phyloP scores from a whole-genome alignment of 2,113 vertebrate species.

The Microcebus griseorufus region DNA sequence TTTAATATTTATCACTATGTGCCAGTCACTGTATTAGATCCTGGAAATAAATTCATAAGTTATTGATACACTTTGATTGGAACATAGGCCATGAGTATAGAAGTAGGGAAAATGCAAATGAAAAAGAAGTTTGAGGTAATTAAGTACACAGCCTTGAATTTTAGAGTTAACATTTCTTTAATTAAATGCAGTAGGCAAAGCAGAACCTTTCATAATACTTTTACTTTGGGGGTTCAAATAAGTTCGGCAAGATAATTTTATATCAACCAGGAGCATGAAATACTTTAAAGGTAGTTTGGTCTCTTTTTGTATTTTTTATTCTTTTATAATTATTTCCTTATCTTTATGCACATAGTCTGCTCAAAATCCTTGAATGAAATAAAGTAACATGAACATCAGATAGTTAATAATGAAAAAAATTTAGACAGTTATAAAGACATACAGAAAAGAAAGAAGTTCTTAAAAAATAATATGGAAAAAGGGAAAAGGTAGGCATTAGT shows the following conservation, averaged over 20 bases:
- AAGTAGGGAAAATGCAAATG: neutral
- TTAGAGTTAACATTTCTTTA: neutral
- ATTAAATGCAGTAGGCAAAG: neutral
- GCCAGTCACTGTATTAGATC: neutral
- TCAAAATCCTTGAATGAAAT: neutral
- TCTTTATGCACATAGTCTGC: neutral
- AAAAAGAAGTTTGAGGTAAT: neutral
- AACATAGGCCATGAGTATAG: neutral
- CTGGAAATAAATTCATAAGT: conserved; percentile 2
- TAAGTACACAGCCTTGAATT: neutral
- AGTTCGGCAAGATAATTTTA: neutral
- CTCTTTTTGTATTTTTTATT: neutral
- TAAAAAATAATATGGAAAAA: neutral
- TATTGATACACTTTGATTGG: neutral
- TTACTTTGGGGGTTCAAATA: neutral
- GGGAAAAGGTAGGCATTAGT: neutral
- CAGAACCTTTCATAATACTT: neutral
- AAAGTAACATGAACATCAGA: neutral
- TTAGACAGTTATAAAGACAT: neutral
- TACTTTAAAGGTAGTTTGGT: neutral
- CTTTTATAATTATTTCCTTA: neutral
- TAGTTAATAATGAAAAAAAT: neutral
- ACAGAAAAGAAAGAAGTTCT: neutral
- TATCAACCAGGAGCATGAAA: neutral
- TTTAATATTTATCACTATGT: neutral